phyloP scores from a whole-genome alignment of 2,888 invertebrate species.

The Reticulitermes lucifugus region DNA sequence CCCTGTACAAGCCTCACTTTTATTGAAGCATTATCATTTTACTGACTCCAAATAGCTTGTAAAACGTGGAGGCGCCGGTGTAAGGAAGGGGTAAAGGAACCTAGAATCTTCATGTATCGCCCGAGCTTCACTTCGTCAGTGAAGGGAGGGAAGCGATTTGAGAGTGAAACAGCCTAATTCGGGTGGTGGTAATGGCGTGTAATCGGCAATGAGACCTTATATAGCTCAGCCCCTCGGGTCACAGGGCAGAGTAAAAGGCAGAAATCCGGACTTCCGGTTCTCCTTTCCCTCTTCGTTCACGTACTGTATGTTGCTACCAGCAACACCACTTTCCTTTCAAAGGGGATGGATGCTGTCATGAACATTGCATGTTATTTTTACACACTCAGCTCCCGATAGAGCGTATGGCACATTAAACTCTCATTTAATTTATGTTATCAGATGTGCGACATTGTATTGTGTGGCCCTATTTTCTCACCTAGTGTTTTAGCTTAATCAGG shows the following conservation, averaged over 20 bases:
- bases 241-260: constrained; percentile 44
- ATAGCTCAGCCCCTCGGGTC: constrained; percentile 37
- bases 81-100: constrained; percentile 37
- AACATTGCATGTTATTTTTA: background rate
- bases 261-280: constrained; percentile 46
- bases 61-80: constrained; percentile 63
- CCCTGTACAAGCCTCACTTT: constrained; percentile 48
- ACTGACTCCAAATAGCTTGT: constrained; percentile 69
- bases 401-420: background rate
- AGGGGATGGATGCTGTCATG: background rate
- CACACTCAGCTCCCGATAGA: background rate
- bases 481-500: background rate
- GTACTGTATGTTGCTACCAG: background rate
- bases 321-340: background rate
- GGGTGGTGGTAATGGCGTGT: constrained; percentile 54
- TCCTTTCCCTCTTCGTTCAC: background rate
- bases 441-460: background rate
- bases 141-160: constrained; percentile 45
- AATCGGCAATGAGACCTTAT: constrained; percentile 48
- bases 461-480: background rate
- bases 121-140: background rate
- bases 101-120: constrained; percentile 33
- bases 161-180: constrained; percentile 53
- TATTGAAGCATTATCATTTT: constrained; percentile 65
- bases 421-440: constrained; percentile 12